A percentile compares a stretch with the other conserved stretches of the same genome.
Evolutionary conservation across 2,888 invertebrate species (phyloP).

Genomic region (Acanthosepion lycidas): DNA sequence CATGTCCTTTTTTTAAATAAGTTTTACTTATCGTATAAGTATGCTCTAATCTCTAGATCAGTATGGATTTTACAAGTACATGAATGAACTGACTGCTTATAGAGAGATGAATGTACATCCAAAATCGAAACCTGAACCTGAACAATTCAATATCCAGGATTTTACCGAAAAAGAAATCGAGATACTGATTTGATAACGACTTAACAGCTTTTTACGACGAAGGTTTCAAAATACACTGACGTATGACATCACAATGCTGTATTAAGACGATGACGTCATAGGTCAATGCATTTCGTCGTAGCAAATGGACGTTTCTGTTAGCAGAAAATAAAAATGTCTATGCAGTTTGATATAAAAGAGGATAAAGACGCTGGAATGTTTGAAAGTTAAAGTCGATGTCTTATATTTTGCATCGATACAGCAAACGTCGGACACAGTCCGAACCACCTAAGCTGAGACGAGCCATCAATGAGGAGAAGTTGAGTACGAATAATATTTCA

Average conservation of each 20-base stretch:
- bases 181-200: too few species aligned
- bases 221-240: too few species aligned
- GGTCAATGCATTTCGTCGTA: neutral
- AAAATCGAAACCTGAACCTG: too few species aligned
- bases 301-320: neutral
- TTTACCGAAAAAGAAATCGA: too few species aligned
- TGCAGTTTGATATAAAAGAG: neutral
- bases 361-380: neutral
- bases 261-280: neutral
- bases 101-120: too few species aligned
- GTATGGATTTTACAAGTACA: too few species aligned
- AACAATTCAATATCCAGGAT: too few species aligned
- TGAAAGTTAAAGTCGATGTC: neutral
- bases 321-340: neutral
- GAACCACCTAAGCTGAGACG: neutral
- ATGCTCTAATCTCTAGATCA: too few species aligned
- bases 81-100: too few species aligned
- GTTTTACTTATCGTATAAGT: too few species aligned
- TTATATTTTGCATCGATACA: neutral
- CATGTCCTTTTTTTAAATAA: too few species aligned
- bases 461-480: neutral
- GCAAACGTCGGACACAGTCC: slow-evolving; percentile 12
- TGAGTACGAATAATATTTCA: neutral
- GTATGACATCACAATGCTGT: neutral
- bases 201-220: too few species aligned